Conservation (phyloP, 2,888 invertebrate genomes). For the Caenorhabditis panamensis region DNA sequence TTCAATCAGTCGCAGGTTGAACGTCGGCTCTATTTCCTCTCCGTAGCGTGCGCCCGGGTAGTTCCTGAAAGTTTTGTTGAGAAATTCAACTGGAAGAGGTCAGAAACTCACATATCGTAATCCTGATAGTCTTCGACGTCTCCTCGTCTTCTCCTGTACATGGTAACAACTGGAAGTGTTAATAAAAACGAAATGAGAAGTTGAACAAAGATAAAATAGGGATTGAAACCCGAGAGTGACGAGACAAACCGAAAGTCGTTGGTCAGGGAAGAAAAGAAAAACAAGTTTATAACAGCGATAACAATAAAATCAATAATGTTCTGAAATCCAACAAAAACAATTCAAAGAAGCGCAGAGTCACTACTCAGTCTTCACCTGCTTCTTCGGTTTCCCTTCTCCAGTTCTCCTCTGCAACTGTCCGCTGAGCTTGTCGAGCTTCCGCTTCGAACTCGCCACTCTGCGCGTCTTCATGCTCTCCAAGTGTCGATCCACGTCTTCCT, state of each 20-base stretch:
- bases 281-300: constrained; percentile 15
- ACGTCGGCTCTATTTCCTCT: constrained; percentile 69
- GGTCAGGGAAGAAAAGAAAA: not conserved
- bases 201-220: not conserved
- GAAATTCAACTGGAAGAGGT: too few relatives aligned
- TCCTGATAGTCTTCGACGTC: too few relatives aligned
- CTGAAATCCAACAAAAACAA: not conserved
- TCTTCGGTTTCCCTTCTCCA: constrained; percentile 12
- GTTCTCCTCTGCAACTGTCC: constrained; percentile 34
- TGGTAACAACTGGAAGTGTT: not conserved
- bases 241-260: not conserved
- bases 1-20: constrained; percentile 77
- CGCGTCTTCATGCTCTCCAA: constrained; percentile 41
- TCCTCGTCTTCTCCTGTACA: not conserved
- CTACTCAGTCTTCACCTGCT: constrained; percentile 23
- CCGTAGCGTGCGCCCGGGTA: constrained; percentile 1
- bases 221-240: not conserved
- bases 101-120: constrained; percentile 1
- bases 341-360: not conserved
- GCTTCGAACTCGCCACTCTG: constrained; percentile 36
- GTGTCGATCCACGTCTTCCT: constrained; percentile 65
- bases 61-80: too few relatives aligned
- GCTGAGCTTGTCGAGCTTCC: constrained; percentile 45
- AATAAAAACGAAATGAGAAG: not conserved
- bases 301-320: constrained; percentile 17